These are phyloP conservation scores for Macrochelys suwanniensis DNA, from an alignment of 2,797 vertebrate genomes.

Conservation along the genomic window DNA sequence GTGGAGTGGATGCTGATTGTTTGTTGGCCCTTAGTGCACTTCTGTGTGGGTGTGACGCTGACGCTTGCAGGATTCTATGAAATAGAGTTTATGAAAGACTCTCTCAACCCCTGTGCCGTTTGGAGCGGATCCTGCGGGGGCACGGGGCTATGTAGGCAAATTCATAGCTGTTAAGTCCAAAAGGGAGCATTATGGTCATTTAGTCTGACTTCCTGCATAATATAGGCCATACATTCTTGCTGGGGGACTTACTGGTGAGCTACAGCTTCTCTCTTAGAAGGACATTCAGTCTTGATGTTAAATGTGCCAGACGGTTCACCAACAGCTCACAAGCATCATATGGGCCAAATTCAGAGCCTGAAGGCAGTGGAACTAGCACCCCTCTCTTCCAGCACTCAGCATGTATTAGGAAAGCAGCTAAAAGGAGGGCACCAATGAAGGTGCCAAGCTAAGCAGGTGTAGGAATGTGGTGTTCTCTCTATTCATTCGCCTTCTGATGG, in stretches of 20 bases:
- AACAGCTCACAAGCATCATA: rapidly evolving
- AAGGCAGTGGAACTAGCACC: rapidly evolving
- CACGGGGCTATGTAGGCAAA: not conserved
- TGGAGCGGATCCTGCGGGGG: not conserved
- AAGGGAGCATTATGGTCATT: not conserved
- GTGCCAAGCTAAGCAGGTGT: not conserved
- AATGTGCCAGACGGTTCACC: not conserved
- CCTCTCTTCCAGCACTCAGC: not conserved
- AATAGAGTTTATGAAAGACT: not conserved
- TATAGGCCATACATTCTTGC: not conserved
- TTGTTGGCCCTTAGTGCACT: not conserved
- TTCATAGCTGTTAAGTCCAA: not conserved
- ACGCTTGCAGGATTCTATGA: not conserved
- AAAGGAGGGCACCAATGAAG: not conserved
- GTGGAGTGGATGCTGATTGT: not conserved
- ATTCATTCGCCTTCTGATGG: not conserved
- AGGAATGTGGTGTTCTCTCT: constrained; percentile 22
- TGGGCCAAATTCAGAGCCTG: not conserved
- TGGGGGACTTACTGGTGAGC: not conserved
- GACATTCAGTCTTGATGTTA: not conserved
- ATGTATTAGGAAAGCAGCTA: rapidly evolving
- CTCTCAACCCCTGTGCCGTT: not conserved
- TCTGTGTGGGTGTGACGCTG: not conserved
- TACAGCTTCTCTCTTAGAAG: not conserved
- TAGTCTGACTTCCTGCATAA: not conserved